Base-by-base conservation (phyloP, 2,888 invertebrate species). In the Leptarthrus brevirostris region DNA sequence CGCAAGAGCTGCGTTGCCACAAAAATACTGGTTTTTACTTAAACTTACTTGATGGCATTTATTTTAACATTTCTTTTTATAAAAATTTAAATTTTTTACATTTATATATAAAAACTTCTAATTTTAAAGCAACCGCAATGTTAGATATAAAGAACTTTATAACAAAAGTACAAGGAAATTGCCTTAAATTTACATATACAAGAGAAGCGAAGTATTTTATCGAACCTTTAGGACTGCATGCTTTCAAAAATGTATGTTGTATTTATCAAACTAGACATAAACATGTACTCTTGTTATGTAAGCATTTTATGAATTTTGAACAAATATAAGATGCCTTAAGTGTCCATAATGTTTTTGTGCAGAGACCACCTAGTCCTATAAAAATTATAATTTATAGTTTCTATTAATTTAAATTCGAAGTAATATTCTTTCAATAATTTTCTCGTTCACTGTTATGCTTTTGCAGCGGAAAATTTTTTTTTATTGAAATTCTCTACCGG, bases 131-230 rank as follows among this genome's bases (percentile, higher is more conserved):
- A 58, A 20, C 16, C 30, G 24, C 16, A 64, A 20, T 64, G n/a
- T 64, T 44, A 64, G 44, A 44, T 14, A 44, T 20, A 64, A 64
- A 64, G 44, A 18, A n/a, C 6, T 20, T 4, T 44, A 40, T 18
- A 40, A 61, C 61, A 44, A 64, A 64, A 64, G 64, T 64, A 64
- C 64, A 64, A 64, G 64, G 36, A 5, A 47, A 47, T 64, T 64
- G 64, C 64, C 64, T 64, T 64, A 64, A 12, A 40, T 40, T 6
- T 40, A 40, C n/a, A 6, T 6, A 1, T 8, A 40, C n/a, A 40
- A 2, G 40, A 40, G n/a, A 40, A 40, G n/a, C 1, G n/a, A 40
- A 1, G 3, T 12, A 40, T 2, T 12, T 40, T 40, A 12, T n/a
- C 40, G 8, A 30, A 30, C 40, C n/a, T 40, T 40, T 40, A 12